These are phyloP conservation scores for Campaea margaritaria DNA, from an alignment of 2,888 invertebrate genomes.

Conservation along the genomic window DNA sequence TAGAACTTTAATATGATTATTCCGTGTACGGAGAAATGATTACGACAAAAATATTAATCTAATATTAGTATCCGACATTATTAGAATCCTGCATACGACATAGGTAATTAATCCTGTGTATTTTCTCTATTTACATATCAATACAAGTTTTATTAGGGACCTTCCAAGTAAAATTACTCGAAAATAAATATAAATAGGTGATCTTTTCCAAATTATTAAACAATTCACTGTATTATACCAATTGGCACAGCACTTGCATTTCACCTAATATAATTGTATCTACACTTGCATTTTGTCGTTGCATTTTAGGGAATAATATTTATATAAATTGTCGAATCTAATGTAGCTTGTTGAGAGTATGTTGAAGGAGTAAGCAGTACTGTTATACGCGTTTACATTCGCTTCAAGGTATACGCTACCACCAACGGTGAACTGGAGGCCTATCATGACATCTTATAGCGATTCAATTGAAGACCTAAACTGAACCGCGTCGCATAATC, in stretches of 20 bases:
- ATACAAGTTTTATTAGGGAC: constrained; percentile 13
- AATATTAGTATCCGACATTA: not conserved
- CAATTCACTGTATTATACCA: constrained; percentile 64
- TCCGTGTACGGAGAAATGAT: not conserved
- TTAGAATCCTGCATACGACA: constrained; percentile 8
- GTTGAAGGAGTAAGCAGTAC: constrained; percentile 75
- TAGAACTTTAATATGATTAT: not conserved
- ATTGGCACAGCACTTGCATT: constrained; percentile 80
- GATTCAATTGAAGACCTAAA: too few relatives aligned
- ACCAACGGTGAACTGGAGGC: constrained; percentile 5
- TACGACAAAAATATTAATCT: not conserved
- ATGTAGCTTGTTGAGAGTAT: constrained; percentile 71
- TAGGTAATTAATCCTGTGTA: constrained; percentile 21
- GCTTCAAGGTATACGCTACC: constrained; percentile 7
- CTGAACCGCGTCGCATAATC: too few relatives aligned
- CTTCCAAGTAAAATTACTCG: constrained; percentile 10
- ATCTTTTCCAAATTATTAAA: constrained; percentile 60
- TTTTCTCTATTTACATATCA: constrained; percentile 45
- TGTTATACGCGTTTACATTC: constrained; percentile 5
- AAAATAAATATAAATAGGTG: constrained; percentile 35
- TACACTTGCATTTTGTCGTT: constrained; percentile 78
- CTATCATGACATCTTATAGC: too few relatives aligned
- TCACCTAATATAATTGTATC: constrained; percentile 69
- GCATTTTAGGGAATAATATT: constrained; percentile 63
- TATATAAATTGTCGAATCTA: constrained; percentile 58